Conservation (phyloP, 2,888 invertebrate species). For the Caenorhabditis sp. region DNA sequence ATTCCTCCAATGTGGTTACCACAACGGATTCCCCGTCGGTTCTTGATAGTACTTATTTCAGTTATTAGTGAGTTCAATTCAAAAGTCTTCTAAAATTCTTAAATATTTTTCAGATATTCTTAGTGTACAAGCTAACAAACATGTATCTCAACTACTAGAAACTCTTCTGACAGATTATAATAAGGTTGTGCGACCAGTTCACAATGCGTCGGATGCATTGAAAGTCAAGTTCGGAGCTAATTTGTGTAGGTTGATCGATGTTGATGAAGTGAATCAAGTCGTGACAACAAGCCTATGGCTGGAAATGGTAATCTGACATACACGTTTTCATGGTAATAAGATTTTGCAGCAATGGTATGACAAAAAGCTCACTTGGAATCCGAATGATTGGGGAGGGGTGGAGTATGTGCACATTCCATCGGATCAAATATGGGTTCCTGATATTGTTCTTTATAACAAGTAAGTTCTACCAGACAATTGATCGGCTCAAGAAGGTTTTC, state of each 20-base stretch:
- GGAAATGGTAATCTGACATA: slow-evolving; percentile 66
- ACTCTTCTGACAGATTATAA: slow-evolving; percentile 67
- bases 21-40: slow-evolving; percentile 34
- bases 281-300: slow-evolving; percentile 72
- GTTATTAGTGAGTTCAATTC: slow-evolving; percentile 23
- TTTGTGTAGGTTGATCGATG: slow-evolving; percentile 69
- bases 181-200: slow-evolving; percentile 66
- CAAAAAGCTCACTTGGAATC: slow-evolving; percentile 92
- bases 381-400: slow-evolving; percentile 93
- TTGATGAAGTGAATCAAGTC: slow-evolving; percentile 72
- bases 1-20: slow-evolving; percentile 41
- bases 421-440: slow-evolving; percentile 95
- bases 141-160: slow-evolving; percentile 64
- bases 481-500: neutral
- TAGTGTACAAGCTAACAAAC: slow-evolving; percentile 39
- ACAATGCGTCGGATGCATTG: slow-evolving; percentile 67
- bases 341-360: slow-evolving; percentile 87
- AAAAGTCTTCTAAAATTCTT: neutral
- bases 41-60: neutral
- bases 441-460: slow-evolving; percentile 94
- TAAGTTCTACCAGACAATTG: slow-evolving; percentile 76
- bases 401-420: slow-evolving; percentile 95
- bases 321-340: neutral
- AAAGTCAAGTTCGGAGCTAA: slow-evolving; percentile 68
- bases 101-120: slow-evolving; percentile 19